Percentiles rank a stretch among this genome's conserved stretches.
Conservation (phyloP, 2,888 invertebrate genomes). For the Eilema depressum region DNA sequence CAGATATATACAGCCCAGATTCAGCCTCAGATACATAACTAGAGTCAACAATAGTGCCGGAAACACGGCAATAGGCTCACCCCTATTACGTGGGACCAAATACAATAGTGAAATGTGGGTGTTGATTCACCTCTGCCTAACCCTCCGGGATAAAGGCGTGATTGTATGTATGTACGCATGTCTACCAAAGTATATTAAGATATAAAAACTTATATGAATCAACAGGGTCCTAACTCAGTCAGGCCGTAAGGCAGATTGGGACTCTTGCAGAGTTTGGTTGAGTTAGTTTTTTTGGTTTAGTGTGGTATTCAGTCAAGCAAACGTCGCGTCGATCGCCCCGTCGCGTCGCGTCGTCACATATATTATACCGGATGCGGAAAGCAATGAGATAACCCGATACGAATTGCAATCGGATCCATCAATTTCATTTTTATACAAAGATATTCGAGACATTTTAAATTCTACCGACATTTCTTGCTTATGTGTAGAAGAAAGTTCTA, state of each 20-base stretch:
- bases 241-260: neutral
- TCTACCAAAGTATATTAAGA: neutral
- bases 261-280: neutral
- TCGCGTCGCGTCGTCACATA: neutral
- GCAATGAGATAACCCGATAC: neutral
- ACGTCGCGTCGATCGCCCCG: too few species aligned
- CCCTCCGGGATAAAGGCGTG: too few species aligned
- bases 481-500: neutral
- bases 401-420: neutral
- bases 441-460: too few species aligned
- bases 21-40: too few species aligned
- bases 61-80: too few species aligned
- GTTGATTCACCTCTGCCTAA: too few species aligned
- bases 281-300: too few species aligned
- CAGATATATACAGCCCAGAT: too few species aligned
- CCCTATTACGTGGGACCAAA: too few species aligned
- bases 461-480: accelerated
- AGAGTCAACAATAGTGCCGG: too few species aligned
- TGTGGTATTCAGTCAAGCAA: neutral
- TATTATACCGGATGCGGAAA: neutral
- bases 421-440: neutral
- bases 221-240: neutral
- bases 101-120: too few species aligned
- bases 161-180: too few species aligned
- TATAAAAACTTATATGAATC: neutral